phyloP scores from a whole-genome alignment of 2,888 invertebrate species.

The Caenorhabditis wallacei region DNA sequence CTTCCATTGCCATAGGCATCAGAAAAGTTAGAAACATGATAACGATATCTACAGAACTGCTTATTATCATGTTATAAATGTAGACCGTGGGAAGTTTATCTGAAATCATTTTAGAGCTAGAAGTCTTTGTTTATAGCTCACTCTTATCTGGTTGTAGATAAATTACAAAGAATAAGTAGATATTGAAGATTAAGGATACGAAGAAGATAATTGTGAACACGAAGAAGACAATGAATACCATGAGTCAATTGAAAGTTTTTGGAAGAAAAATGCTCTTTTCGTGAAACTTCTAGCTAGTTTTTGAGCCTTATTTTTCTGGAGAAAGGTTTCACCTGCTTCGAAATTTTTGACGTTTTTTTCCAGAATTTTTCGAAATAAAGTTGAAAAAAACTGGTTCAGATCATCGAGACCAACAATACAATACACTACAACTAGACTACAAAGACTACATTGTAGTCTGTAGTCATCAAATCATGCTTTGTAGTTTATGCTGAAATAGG shows the following conservation, averaged over 20 bases:
- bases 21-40: constrained; percentile 30
- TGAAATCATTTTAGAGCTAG: no score
- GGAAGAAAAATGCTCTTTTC: neutral
- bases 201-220: constrained; percentile 20
- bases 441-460: no score
- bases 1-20: constrained; percentile 28
- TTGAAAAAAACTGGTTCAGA: no score
- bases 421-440: no score
- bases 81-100: constrained; percentile 42
- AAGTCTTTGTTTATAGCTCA: neutral
- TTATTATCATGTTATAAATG: constrained; percentile 51
- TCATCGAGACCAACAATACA: no score
- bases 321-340: neutral
- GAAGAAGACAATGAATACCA: constrained; percentile 22
- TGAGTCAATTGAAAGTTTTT: neutral
- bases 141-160: constrained; percentile 38
- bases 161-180: constrained; percentile 25
- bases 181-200: constrained; percentile 28
- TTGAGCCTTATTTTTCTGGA: neutral
- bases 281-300: neutral
- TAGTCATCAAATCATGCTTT: no score
- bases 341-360: neutral
- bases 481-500: no score
- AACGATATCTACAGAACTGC: constrained; percentile 21
- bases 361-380: neutral